Conservation (phyloP, 2,797 vertebrate genomes). For the Tenualosa thibaudeaui region DNA sequence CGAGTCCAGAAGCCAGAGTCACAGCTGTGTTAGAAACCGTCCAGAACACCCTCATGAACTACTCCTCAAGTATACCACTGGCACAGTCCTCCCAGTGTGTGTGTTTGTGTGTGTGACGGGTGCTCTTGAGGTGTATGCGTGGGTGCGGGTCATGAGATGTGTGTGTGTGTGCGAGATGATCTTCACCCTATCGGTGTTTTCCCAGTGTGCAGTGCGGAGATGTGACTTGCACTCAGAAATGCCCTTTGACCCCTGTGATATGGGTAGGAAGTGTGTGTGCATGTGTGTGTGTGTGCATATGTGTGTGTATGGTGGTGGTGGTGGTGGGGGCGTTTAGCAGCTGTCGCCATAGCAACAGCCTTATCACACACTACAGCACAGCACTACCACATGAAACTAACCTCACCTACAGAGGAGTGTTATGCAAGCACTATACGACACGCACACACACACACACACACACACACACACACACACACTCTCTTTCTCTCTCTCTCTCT, state of each 20-base stretch:
- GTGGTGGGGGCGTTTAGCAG: not conserved
- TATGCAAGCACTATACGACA: not conserved
- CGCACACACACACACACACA: slow-evolving; percentile 1
- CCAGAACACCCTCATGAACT: no score
- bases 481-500: not conserved
- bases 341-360: not conserved
- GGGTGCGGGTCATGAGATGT: no score
- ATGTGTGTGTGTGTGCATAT: no score
- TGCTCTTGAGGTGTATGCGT: no score
- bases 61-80: no score
- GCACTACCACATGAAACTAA: no score
- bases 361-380: not conserved
- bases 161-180: no score
- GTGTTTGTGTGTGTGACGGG: not conserved
- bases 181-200: not conserved
- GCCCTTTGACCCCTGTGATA: not conserved
- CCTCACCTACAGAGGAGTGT: no score
- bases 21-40: not conserved
- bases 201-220: not conserved
- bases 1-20: not conserved
- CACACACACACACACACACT: not conserved
- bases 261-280: not conserved
- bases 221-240: not conserved
- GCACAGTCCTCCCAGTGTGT: no score
- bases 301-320: no score